Conservation (phyloP, 2,888 invertebrate species). For the Tetanocera ferruginea region DNA sequence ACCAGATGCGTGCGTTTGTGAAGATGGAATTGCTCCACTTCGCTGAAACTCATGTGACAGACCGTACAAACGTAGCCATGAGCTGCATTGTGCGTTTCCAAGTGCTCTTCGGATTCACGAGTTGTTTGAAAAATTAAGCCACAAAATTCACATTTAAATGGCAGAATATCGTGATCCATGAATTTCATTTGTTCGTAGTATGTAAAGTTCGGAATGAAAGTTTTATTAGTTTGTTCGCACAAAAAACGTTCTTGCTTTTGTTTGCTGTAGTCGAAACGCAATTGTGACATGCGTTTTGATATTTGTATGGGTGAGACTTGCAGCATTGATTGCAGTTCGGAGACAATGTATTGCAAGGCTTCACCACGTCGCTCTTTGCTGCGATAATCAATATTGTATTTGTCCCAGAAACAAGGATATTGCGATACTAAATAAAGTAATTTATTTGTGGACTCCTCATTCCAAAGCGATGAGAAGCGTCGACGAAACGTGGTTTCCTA, state of each 20-base stretch:
- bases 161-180: slow-evolving; percentile 63
- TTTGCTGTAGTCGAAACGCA: slow-evolving; percentile 64
- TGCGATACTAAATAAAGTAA: slow-evolving; percentile 59
- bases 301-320: slow-evolving; percentile 65
- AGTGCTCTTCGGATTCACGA: slow-evolving; percentile 60
- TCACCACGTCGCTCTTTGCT: slow-evolving; percentile 64
- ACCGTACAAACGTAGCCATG: slow-evolving; percentile 55
- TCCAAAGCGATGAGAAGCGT: slow-evolving; percentile 65
- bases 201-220: slow-evolving; percentile 59
- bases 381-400: slow-evolving; percentile 62
- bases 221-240: slow-evolving; percentile 58
- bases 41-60: slow-evolving; percentile 58
- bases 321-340: slow-evolving; percentile 58
- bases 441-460: slow-evolving; percentile 62
- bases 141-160: slow-evolving; percentile 63
- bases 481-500: slow-evolving; percentile 62
- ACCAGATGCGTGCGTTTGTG: slow-evolving; percentile 56
- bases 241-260: slow-evolving; percentile 61
- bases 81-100: slow-evolving; percentile 57
- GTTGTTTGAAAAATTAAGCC: slow-evolving; percentile 59
- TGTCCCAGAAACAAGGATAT: slow-evolving; percentile 64
- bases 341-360: slow-evolving; percentile 62
- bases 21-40: slow-evolving; percentile 57
- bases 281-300: slow-evolving; percentile 63
- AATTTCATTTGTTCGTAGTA: slow-evolving; percentile 64